Percentiles rank a stretch among this genome's conserved stretches.
phyloP scores from a whole-genome alignment of 2,888 invertebrate species.

The Agrotis exclamationis region DNA sequence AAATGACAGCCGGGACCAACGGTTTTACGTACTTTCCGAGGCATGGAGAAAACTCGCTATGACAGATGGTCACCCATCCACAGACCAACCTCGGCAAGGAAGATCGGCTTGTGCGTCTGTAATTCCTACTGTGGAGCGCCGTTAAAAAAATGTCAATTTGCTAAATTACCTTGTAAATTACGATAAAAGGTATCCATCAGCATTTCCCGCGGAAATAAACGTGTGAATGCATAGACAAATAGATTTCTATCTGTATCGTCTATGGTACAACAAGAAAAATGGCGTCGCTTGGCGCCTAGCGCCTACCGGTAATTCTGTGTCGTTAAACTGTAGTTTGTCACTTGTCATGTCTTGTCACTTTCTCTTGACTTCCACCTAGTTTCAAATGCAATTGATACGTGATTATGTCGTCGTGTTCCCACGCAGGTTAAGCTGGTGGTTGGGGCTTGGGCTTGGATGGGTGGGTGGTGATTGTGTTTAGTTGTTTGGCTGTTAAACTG shows the following conservation, averaged over 20 bases:
- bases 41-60: too few relatives aligned
- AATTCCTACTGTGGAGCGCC: too few relatives aligned
- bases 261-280: slow-evolving; percentile 24
- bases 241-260: slow-evolving; percentile 6
- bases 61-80: too few relatives aligned
- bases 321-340: slow-evolving; percentile 50
- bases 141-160: too few relatives aligned
- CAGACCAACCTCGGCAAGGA: too few relatives aligned
- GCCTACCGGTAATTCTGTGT: slow-evolving; percentile 28
- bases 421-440: slow-evolving; percentile 39
- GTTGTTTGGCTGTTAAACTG: background rate
- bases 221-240: slow-evolving; percentile 12
- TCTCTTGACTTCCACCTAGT: slow-evolving; percentile 40
- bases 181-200: too few relatives aligned
- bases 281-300: slow-evolving; percentile 39
- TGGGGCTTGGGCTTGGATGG: slow-evolving; percentile 39
- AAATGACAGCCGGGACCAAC: too few relatives aligned
- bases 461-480: slow-evolving; percentile 9
- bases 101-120: too few relatives aligned
- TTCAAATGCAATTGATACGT: slow-evolving; percentile 50
- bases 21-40: too few relatives aligned
- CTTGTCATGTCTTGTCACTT: slow-evolving; percentile 47
- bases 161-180: too few relatives aligned
- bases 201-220: slow-evolving; percentile 23
- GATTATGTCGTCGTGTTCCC: slow-evolving; percentile 40